Evolutionary conservation across 2,797 vertebrate genomes (phyloP), one percentile per base, ranked within the genome.

Genomic region (Mallotus villosus): DNA sequence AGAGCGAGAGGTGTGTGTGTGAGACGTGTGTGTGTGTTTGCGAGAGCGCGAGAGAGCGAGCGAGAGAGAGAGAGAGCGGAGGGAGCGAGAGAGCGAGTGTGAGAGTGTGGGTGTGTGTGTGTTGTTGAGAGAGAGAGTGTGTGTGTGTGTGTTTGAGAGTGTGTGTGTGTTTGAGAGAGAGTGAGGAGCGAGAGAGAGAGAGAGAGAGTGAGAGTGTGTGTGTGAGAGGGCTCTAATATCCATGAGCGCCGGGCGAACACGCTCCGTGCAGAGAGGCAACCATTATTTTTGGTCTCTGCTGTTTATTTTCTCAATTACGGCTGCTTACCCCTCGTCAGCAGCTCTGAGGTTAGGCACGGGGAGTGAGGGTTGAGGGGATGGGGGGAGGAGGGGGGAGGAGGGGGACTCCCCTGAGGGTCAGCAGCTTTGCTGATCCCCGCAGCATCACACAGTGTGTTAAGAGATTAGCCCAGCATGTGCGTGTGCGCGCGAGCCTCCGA

Each of bases 251-350:
- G 32, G 64, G 73, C 77, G 85, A 86, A 85, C 79, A 86, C 58
- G 65, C 17, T 65, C 70, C 32, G 51, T 81, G 71, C 82, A 14
- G 59, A 71, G 72, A 58, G 6, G 68, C 73, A 37, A 5, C n/a
- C 6, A 29, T 72, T 84, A 67, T 78, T 64, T 41, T 2, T 5
- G 37, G 34, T 34, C 77, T 77, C 67, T 62, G 68, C 66, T 81
- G 75, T 89, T 90, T 89, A 81, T 84, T 90, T 89, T 83, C 75
- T 79, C 71, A 81, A 76, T 84, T 79, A 79, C 34, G 16, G 78
- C 55, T 61, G 29, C 25, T 63, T 68, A 81, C 72, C 75, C 73
- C 82, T 77, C 74, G 72, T 85, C 84, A 81, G 82, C 73, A 81
- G 68, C 82, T 80, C 41, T 70, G 76, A 63, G 75, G 58, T 77